Evolutionary conservation across 2,888 invertebrate genomes (phyloP), one percentile per base, ranked within the genome.

Genomic region (Minunthozetes semirufus): DNA sequence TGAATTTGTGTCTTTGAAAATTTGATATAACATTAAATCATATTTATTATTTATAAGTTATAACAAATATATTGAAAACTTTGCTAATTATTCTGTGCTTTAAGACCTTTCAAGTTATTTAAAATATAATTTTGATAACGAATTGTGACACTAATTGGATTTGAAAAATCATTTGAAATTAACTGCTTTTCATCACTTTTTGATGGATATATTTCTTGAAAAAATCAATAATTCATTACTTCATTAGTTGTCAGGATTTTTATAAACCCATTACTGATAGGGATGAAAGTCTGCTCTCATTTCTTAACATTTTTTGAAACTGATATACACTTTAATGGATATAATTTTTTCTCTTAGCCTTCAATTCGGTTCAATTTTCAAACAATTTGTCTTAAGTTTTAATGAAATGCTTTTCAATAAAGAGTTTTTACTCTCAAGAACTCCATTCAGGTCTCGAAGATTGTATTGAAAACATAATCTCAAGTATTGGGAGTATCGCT

Each of bases 381-480:
- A 33, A n/a, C 63, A 63, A 63, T 63, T 63, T 63, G 63, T 63
- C 38, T 63, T 63, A 29, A 38, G 33, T 63, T 33, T 19, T 63
- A 63, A 63, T 33, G 63, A 63, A 33, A 38, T 63, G 17, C 63
- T 63, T 59, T 63, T 63, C 38, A 63, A 63, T 63, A 63, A 38
- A 63, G 17, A 27, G 17, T 63, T 38, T 63, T 61, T 33, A 33
- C 9, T 33, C 29, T 59, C 19, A n/a, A 19, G n/a, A 53, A 53
- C 19, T 48, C 50, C 9, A 50, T 56, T 22, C 56, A 56, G 1
- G 42, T 42, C 56, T 56, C 19, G 17, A 19, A 22, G 17, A 15
- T 61, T 27, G 61, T 61, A 27, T 61, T 15, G 25, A 61, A 61
- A 61, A 61, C 17, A 61, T 61, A 50, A 50, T 50, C 50, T 19